Conservation (phyloP, 2,113 vertebrate genomes). For the Apteryx owenii region DNA sequence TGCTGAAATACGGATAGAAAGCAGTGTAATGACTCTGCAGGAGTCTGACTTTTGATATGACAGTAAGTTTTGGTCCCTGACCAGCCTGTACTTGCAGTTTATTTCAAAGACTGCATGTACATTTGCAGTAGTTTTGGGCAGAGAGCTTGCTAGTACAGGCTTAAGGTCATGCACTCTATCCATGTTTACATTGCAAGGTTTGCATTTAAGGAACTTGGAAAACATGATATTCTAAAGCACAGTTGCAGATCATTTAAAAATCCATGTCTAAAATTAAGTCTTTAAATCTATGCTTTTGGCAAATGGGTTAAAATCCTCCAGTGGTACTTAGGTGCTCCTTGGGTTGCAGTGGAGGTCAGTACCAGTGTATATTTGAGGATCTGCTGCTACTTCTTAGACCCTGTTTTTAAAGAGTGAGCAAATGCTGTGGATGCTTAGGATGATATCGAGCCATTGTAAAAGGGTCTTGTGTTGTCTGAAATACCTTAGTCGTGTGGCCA, state of each 20-base stretch:
- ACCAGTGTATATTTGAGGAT: neutral
- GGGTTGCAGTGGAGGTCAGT: neutral
- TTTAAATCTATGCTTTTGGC: neutral
- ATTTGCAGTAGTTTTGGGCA: neutral
- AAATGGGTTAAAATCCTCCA: neutral
- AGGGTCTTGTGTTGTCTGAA: neutral
- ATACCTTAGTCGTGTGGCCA: neutral
- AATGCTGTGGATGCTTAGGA: neutral
- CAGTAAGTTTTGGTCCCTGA: neutral
- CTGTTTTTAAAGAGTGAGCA: neutral
- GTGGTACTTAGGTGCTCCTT: neutral
- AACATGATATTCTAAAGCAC: neutral
- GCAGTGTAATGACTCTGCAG: neutral
- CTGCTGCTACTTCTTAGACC: neutral
- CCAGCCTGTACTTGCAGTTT: neutral
- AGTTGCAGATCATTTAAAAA: neutral
- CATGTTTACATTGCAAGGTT: neutral
- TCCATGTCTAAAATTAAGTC: neutral
- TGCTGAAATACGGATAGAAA: constrained; percentile 29
- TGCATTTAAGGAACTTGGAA: neutral
- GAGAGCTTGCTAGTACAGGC: neutral
- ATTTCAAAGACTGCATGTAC: neutral
- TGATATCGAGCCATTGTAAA: neutral
- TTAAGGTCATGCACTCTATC: rapidly evolving
- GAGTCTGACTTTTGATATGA: neutral